These are phyloP conservation scores for Cygnus atratus DNA, from an alignment of 2,113 vertebrate species.

Conservation along the genomic window DNA sequence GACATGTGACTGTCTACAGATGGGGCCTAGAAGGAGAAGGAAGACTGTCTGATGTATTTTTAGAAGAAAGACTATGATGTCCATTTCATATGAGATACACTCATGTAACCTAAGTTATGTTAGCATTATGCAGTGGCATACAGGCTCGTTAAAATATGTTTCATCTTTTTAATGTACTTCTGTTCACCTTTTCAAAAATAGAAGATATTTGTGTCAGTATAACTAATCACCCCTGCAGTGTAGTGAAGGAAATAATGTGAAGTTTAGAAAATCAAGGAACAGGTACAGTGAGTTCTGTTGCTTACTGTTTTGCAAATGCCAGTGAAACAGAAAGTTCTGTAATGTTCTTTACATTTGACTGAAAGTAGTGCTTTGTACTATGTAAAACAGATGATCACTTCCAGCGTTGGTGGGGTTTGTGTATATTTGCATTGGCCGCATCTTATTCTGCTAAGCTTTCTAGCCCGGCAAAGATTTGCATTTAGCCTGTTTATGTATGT, in stretches of 20 bases:
- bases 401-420: neutral
- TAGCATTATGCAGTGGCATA: constrained; percentile 21
- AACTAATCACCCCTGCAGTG: constrained; percentile 3
- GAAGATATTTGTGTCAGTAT: constrained; percentile 41
- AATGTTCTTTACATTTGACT: neutral
- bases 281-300: constrained; percentile 47
- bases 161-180: constrained; percentile 36
- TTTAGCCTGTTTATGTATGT: neutral
- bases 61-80: neutral
- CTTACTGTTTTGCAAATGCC: neutral
- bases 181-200: neutral
- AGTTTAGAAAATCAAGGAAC: constrained; percentile 34
- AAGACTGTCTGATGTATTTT: constrained; percentile 74
- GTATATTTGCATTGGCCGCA: neutral
- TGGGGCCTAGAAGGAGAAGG: constrained; percentile 79
- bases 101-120: constrained; percentile 28
- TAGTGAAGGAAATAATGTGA: constrained; percentile 43
- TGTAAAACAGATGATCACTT: neutral
- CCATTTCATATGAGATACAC: neutral
- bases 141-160: neutral
- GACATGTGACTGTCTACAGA: constrained; percentile 70
- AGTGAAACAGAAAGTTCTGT: constrained; percentile 24
- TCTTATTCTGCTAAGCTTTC: neutral
- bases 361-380: rapidly evolving
- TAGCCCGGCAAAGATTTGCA: neutral